Percentiles rank a stretch among this genome's conserved stretches.
phyloP scores from a whole-genome alignment of 30 jellyfish, hydroid and myxozoan species.

The Mastigias papua region DNA sequence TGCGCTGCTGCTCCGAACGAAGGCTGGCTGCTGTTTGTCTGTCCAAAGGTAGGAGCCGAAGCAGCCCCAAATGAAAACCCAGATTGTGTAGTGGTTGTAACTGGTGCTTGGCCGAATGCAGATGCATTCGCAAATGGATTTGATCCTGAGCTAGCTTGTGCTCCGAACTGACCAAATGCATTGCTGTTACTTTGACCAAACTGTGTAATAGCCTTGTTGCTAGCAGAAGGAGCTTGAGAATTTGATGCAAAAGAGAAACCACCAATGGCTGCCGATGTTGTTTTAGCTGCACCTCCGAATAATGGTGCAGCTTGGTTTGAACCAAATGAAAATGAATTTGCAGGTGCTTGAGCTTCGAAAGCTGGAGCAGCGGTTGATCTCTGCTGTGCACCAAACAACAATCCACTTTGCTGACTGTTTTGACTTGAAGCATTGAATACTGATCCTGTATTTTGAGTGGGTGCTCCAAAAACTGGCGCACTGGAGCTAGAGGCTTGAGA shows the following conservation, averaged over 20 bases:
- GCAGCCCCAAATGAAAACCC: conserved; percentile 44
- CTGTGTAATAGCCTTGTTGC: background rate
- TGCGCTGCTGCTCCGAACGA: conserved; percentile 22
- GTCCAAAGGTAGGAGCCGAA: conserved; percentile 35
- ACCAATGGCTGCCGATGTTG: background rate
- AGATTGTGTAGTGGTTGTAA: background rate
- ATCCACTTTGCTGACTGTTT: conserved; percentile 11
- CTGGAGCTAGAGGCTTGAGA: conserved; percentile 6
- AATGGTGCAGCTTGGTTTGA: background rate
- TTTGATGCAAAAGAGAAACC: conserved; percentile 21
- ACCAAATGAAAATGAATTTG: conserved; percentile 15
- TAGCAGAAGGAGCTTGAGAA: background rate
- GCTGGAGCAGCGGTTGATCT: background rate
- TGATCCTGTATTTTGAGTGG: background rate
- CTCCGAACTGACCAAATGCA: conserved; percentile 13
- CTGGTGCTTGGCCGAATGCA: conserved; percentile 18
- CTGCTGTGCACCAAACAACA: conserved; percentile 5
- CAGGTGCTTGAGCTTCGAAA: background rate
- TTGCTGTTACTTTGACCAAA: background rate
- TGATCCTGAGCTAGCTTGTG: background rate
- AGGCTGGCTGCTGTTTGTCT: conserved; percentile 5
- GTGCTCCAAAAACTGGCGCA: conserved; percentile 46
- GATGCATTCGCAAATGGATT: conserved; percentile 32
- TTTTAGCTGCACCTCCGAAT: background rate
- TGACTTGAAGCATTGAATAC: conserved; percentile 13